Base-by-base conservation (phyloP, 2,888 invertebrate genomes). In the Latrodectus elegans region DNA sequence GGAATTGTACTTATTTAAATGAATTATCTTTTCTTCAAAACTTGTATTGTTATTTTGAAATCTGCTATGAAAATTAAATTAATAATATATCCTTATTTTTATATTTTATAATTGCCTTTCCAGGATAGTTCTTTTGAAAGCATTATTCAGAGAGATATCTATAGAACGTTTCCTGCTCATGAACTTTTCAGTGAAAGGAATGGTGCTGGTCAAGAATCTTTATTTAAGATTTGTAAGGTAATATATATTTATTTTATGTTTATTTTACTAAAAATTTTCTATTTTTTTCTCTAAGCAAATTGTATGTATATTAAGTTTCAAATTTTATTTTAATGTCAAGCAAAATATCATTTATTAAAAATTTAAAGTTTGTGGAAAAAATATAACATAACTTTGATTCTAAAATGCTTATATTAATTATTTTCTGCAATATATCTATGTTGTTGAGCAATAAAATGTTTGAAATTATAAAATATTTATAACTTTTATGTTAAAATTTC, bases 131-230 rank as follows among this genome's bases (percentile, higher is more conserved):
- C 95, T 77, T 97, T 96, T 92, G 99, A 99, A 92, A 95, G 96
- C 91, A 97, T 98, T 88, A 99, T 99, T 91, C 95, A 96, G 91
- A 94, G 99, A 81, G 99, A 99, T 93, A 98, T 99, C 90, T 97
- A 98, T 90, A 95, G 99, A 90, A 99, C 99, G 60, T 99, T 99
- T 93, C 99, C 99, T 14, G 99, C 99, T 55, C 99, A 99, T 93
- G 98, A 99, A 92, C 97, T 96, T 93, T 99, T 99, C 94, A 97
- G 97, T 92, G 97, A 98, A 92, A 96, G 95, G 49, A 98, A 98
- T 72, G 99, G 98, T 14, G 93, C 95, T 79, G 99, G 99, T 0
- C 99, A 99, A 93, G 99, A 99, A 93, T 96, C 97, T 15, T 93
- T 99, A 79, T 97, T 97, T 92, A 96, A 97, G 91, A 96, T 99